phyloP scores from a whole-genome alignment of 2,888 invertebrate genomes.

The Tribolium freemani region DNA sequence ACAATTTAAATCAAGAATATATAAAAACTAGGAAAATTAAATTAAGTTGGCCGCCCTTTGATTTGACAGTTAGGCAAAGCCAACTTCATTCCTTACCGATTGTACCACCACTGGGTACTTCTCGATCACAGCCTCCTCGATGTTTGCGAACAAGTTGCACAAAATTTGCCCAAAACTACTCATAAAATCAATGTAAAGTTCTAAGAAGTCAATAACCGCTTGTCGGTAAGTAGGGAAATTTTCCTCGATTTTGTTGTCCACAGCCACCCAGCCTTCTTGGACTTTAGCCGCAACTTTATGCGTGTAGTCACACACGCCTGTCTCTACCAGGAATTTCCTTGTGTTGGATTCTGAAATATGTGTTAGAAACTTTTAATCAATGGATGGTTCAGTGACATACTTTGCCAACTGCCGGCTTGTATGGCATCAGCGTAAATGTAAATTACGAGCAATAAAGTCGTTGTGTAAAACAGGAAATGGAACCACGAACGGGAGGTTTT shows the following conservation, averaged over 20 bases:
- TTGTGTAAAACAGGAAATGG: constrained; percentile 1
- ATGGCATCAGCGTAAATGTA: constrained; percentile 77
- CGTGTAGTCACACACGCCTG: constrained; percentile 76
- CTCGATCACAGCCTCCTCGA: constrained; percentile 56
- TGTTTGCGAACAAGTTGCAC: constrained; percentile 67
- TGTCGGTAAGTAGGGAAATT: constrained; percentile 79
- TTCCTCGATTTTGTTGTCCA: constrained; percentile 77
- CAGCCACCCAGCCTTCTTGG: constrained; percentile 74
- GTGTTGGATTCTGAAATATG: constrained; percentile 69
- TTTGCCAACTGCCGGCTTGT: constrained; percentile 77
- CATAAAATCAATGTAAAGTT: constrained; percentile 75
- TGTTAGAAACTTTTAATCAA: constrained; percentile 20
- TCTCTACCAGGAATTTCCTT: constrained; percentile 75
- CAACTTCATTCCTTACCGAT: too few relatives aligned
- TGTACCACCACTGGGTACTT: constrained; percentile 70
- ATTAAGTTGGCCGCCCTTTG: too few relatives aligned
- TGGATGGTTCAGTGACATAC: constrained; percentile 64
- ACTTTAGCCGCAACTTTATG: constrained; percentile 75
- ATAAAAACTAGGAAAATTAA: too few relatives aligned
- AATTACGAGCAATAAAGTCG: constrained; percentile 68
- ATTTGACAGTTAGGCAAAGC: too few relatives aligned
- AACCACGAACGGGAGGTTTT: neutral
- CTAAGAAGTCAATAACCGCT: constrained; percentile 70
- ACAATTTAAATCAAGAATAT: too few relatives aligned
- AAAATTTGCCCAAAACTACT: constrained; percentile 72